Conservation (phyloP, 2,797 vertebrate species). For the Crenuchus spilurus region DNA sequence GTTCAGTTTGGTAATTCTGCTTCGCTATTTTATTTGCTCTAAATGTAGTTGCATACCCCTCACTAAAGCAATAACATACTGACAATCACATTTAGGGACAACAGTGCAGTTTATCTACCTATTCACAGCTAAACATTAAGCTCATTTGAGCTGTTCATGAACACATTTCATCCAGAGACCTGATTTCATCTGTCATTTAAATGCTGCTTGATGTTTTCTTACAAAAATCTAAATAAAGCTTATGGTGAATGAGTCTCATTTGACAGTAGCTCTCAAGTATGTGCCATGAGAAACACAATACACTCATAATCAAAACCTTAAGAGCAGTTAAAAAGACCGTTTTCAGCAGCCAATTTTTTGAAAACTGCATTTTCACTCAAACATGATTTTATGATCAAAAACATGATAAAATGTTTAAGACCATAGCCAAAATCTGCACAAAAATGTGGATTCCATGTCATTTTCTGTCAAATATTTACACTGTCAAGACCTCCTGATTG, state of each 20-base stretch:
- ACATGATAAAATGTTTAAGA: too few species aligned
- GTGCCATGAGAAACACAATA: neutral
- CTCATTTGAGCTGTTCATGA: constrained; percentile 62
- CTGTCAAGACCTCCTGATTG: too few species aligned
- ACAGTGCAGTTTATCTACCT: constrained; percentile 10
- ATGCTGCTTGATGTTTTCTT: constrained; percentile 74
- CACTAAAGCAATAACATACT: constrained; percentile 81
- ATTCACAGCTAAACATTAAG: constrained; percentile 46
- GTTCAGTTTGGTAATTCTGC: constrained; percentile 54
- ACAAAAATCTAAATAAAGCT: constrained; percentile 80
- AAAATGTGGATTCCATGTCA: too few species aligned
- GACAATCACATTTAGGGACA: constrained; percentile 71
- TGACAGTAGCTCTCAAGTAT: constrained; percentile 47
- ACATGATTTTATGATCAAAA: too few species aligned
- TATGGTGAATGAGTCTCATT: constrained; percentile 62
- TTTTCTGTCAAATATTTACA: too few species aligned
- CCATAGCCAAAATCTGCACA: too few species aligned
- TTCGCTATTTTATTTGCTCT: constrained; percentile 62
- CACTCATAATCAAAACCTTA: too few species aligned
- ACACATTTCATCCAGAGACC: constrained; percentile 40
- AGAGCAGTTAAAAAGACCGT: too few species aligned
- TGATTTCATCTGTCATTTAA: constrained; percentile 68
- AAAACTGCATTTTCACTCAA: too few species aligned
- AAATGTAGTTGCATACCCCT: constrained; percentile 65
- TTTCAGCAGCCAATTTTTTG: too few species aligned